phyloP scores from a whole-genome alignment of 2,888 invertebrate genomes.

The Hydrotaea diabolus region DNA sequence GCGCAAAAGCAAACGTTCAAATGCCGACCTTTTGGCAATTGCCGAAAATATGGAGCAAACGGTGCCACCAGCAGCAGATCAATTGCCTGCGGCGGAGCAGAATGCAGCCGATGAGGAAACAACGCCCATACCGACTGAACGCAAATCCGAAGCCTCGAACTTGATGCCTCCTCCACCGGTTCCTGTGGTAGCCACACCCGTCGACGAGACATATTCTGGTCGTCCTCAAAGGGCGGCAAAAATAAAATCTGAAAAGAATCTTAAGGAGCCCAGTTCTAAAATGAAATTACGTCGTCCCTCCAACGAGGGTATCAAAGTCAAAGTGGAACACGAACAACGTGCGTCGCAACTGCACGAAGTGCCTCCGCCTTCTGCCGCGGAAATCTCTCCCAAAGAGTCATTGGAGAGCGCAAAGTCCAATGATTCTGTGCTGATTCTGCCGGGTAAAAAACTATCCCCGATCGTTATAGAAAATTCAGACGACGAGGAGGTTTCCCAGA shows the following conservation, averaged over 20 bases:
- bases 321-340: constrained; percentile 76
- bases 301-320: constrained; percentile 65
- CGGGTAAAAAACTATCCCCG: constrained; percentile 64
- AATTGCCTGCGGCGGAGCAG: not conserved
- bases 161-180: constrained; percentile 74
- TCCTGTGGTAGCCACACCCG: constrained; percentile 2
- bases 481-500: constrained; percentile 9
- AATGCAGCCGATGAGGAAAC: not conserved
- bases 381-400: constrained; percentile 50
- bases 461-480: constrained; percentile 70
- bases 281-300: constrained; percentile 75
- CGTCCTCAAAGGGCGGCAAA: constrained; percentile 78
- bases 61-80: not conserved
- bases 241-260: constrained; percentile 72
- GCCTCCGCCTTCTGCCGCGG: not conserved
- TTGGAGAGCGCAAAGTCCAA: constrained; percentile 59
- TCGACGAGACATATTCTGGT: constrained; percentile 68
- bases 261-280: constrained; percentile 74
- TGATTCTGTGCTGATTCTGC: constrained; percentile 69
- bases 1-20: constrained; percentile 67
- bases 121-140: constrained; percentile 15
- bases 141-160: constrained; percentile 37
- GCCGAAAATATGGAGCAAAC: constrained; percentile 50
- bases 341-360: constrained; percentile 70
- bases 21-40: constrained; percentile 69